Evolutionary conservation across 2,888 invertebrate genomes (phyloP), one percentile per base, ranked within the genome.

Genomic region (Aporophyla nigra): DNA sequence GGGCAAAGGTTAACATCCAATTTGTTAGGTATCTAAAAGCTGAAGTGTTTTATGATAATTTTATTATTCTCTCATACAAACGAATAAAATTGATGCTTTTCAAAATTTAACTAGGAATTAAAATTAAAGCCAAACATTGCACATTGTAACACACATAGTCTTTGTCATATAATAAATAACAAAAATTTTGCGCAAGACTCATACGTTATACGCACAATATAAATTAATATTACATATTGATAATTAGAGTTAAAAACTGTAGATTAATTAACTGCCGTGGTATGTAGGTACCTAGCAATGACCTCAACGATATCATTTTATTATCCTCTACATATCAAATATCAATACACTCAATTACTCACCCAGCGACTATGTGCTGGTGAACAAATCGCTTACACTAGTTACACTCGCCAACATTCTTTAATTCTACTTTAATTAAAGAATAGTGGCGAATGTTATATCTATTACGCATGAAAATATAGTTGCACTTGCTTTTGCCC

Each of bases 1-100:
- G 56, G 33, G 16, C 75, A 76, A 63, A 76, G 56, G 77, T 75
- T 24, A 75, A 76, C 49, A 63, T 63, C 56, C 53, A 24, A 76
- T 56, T 49, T 56, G 54, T 62, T 75, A n/a, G n/a, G n/a, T n/a
- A 76, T 49, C 24, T 24, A 75, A 24, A 24, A 40, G 2, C 51
- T 27, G 16, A 24, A 61, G n/a, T 56, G 16, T 14, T 16, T 63
- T 27, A n/a, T 49, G 40, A 19, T 46, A 19, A 46, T 33, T 61
- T 33, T 46, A 33, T 10, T 56, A 63, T 14, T 53, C 40, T 58
- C 16, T 24, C 33, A 49, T 5, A 19, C n/a, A 43, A 5, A 12
- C 10, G 1, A n/a, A 43, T 21, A 0, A 16, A 14, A 53, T 51
- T 21, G 24, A 19, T 40, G 10, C 4, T 4, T 53, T 40, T 33